Evolutionary conservation across 1,140 invertebrate genomes (phyloP).

Genomic region (Nephila pilipes): DNA sequence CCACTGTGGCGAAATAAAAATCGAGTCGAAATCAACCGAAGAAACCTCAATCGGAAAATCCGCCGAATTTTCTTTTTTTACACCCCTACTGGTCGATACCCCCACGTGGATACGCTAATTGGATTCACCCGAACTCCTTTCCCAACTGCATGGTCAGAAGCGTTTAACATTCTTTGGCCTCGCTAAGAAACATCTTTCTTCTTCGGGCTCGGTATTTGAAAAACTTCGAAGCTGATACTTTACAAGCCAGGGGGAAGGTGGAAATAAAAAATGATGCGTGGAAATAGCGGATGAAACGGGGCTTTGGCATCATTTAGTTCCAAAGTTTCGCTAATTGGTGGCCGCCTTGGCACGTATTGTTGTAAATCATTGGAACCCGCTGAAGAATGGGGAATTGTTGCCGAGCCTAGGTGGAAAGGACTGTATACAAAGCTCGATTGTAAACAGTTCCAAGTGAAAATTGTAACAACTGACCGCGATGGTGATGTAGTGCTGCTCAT

Average conservation of each 20-base stretch:
- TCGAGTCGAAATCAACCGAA: slow-evolving; percentile 46
- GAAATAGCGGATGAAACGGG: slow-evolving; percentile 74
- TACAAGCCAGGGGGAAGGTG: neutral
- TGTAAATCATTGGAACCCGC: slow-evolving; percentile 62
- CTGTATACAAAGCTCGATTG: slow-evolving; percentile 25
- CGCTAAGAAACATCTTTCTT: slow-evolving; percentile 52
- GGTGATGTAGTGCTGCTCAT: neutral
- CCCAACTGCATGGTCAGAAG: slow-evolving; percentile 21
- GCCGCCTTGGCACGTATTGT: slow-evolving; percentile 65
- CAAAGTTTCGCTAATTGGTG: slow-evolving; percentile 73
- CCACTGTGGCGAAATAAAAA: slow-evolving; percentile 52
- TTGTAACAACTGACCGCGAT: neutral
- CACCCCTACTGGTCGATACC: no score
- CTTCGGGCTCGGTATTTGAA: neutral
- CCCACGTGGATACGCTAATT: slow-evolving; percentile 52
- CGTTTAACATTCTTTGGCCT: slow-evolving; percentile 63
- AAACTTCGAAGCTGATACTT: slow-evolving; percentile 2
- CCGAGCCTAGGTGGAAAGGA: neutral
- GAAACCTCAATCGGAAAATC: slow-evolving; percentile 32
- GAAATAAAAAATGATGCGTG: slow-evolving; percentile 67
- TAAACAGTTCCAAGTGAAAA: neutral
- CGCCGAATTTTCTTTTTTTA: slow-evolving; percentile 9
- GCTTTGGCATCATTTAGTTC: slow-evolving; percentile 74
- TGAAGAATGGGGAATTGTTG: slow-evolving; percentile 13
- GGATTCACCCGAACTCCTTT: neutral